Evolutionary conservation across 2,888 invertebrate species (phyloP).

Genomic region (Hetaerina titia): DNA sequence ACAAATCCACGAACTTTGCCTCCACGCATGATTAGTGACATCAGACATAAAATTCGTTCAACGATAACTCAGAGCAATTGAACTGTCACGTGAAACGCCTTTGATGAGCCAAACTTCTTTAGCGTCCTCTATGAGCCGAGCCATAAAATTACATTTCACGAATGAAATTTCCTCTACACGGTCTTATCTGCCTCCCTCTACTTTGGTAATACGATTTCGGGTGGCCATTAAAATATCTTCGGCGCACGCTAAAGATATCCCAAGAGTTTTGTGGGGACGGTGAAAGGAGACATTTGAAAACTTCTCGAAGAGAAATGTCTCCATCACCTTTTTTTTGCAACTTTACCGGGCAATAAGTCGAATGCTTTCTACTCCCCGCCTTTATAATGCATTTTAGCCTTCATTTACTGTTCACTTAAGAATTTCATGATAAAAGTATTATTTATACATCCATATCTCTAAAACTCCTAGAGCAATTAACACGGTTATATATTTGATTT

Average conservation of each 20-base stretch:
- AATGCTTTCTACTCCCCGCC: not conserved
- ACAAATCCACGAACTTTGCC: not conserved
- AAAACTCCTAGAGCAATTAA: not conserved
- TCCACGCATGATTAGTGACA: not conserved
- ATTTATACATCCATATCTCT: not conserved
- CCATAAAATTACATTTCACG: constrained; percentile 19
- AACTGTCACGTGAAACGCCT: not conserved
- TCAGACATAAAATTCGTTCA: not conserved
- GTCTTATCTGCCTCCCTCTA: not conserved
- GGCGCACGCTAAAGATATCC: not conserved
- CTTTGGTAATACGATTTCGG: not conserved
- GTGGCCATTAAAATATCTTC: constrained; percentile 19
- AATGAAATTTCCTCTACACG: not conserved
- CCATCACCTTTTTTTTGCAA: not conserved
- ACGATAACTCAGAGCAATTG: not conserved
- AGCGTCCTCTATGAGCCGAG: not conserved
- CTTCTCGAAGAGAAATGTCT: not conserved
- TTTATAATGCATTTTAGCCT: no score
- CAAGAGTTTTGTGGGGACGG: not conserved
- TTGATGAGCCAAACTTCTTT: constrained; percentile 6
- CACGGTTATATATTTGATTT: not conserved
- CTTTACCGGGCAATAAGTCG: not conserved
- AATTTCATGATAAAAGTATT: not conserved
- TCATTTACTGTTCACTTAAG: not conserved
- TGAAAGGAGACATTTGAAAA: not conserved